phyloP scores from a whole-genome alignment of 1,140 invertebrate species.

The Camponotus floridanus region DNA sequence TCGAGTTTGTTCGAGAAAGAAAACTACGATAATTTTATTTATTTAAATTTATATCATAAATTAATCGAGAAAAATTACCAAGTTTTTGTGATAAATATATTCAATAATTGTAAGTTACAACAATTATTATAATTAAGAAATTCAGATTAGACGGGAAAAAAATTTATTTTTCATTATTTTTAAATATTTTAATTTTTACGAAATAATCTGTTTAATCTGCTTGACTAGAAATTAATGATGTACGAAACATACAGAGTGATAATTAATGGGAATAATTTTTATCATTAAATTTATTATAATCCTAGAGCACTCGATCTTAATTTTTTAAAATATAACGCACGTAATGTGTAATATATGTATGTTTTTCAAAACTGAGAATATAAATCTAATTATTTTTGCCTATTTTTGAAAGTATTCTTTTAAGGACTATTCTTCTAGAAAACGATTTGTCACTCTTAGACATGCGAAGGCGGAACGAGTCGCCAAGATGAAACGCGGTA shows the following conservation, averaged over 20 bases:
- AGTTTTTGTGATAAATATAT: neutral
- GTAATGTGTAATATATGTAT: neutral
- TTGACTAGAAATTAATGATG: no score
- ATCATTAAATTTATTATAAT: neutral
- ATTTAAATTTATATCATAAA: neutral
- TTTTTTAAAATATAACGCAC: neutral
- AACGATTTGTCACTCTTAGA: constrained; percentile 57
- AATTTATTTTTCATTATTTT: no score
- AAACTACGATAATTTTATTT: neutral
- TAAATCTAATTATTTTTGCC: constrained; percentile 27
- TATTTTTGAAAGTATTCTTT: constrained; percentile 18
- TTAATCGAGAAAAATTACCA: neutral
- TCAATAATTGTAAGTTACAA: neutral
- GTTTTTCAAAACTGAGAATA: neutral
- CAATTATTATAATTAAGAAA: neutral
- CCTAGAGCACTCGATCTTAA: neutral
- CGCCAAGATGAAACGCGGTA: constrained; percentile 47
- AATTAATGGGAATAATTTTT: neutral
- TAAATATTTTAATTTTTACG: no score
- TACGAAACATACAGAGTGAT: no score
- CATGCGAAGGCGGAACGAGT: constrained; percentile 28
- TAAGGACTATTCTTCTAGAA: neutral
- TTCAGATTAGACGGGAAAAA: neutral
- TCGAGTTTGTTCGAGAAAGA: neutral
- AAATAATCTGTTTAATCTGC: neutral